phyloP scores from a whole-genome alignment of 2,113 vertebrate genomes.

The Clarias gariepinus region DNA sequence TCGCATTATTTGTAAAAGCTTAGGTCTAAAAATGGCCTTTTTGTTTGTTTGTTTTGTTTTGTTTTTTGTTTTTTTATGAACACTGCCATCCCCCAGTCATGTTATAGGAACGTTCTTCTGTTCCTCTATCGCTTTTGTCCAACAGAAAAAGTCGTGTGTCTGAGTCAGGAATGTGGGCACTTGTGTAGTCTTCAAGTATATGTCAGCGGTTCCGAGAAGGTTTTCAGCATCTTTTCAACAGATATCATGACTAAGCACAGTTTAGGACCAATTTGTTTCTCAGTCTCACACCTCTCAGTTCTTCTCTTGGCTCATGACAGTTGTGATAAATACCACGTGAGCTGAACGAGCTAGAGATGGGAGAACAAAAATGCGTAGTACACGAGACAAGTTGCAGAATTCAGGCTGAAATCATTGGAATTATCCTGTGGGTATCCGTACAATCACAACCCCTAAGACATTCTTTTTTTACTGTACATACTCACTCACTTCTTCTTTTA shows the following conservation, averaged over 20 bases:
- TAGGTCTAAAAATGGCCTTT: neutral
- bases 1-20: neutral
- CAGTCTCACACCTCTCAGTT: conserved; percentile 16
- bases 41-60: neutral
- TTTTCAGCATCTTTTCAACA: conserved; percentile 21
- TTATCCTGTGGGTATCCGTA: neutral
- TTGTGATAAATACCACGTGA: conserved; percentile 27
- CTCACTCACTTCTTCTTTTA: too few relatives aligned
- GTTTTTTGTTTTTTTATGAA: neutral
- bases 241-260: conserved; percentile 19
- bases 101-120: conserved; percentile 44
- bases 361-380: neutral
- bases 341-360: conserved; percentile 3
- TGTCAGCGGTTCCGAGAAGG: conserved; percentile 2
- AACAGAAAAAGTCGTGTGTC: neutral
- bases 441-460: neutral
- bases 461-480: too few relatives aligned
- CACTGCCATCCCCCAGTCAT: conserved; percentile 4
- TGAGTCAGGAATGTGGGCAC: conserved; percentile 6
- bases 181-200: conserved; percentile 19
- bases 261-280: conserved; percentile 24
- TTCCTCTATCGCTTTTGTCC: conserved; percentile 8
- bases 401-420: neutral
- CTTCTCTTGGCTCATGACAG: conserved; percentile 26
- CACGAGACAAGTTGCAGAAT: neutral